Conservation (phyloP, 2,113 vertebrate genomes). For the Martes martes region DNA sequence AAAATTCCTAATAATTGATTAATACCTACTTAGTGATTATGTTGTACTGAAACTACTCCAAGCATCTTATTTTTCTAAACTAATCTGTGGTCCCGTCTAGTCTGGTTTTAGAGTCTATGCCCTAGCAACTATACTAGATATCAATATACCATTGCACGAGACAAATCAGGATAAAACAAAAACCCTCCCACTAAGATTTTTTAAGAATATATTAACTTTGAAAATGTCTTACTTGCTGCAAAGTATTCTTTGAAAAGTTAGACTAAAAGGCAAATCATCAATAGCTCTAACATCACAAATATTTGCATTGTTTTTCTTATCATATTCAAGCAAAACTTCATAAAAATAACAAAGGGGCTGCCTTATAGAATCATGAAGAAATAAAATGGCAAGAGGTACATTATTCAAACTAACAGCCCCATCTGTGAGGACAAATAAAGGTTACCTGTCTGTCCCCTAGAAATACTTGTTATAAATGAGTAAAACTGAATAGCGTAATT, state of each 20-base stretch:
- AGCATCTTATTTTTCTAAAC: background rate
- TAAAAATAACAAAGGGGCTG: background rate
- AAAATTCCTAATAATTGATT: background rate
- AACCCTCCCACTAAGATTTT: background rate
- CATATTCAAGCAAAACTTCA: constrained; percentile 12
- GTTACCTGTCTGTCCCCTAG: background rate
- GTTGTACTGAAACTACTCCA: background rate
- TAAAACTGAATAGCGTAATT: background rate
- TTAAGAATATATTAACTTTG: background rate
- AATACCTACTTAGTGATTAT: background rate
- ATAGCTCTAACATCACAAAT: constrained; percentile 12
- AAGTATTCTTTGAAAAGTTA: constrained; percentile 13
- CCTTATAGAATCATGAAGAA: background rate
- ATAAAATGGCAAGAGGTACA: background rate
- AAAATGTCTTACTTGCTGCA: background rate
- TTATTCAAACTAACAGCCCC: constrained; percentile 14
- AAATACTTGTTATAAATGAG: background rate
- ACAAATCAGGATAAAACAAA: background rate
- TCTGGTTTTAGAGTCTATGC: background rate
- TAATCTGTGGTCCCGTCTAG: background rate
- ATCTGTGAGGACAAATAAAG: constrained; percentile 3
- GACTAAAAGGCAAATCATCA: background rate
- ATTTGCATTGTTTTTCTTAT: constrained; percentile 17
- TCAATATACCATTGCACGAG: background rate
- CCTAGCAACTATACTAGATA: background rate